Evolutionary conservation across 2,888 invertebrate genomes (phyloP).

Genomic region (Rhagonycha lutea): DNA sequence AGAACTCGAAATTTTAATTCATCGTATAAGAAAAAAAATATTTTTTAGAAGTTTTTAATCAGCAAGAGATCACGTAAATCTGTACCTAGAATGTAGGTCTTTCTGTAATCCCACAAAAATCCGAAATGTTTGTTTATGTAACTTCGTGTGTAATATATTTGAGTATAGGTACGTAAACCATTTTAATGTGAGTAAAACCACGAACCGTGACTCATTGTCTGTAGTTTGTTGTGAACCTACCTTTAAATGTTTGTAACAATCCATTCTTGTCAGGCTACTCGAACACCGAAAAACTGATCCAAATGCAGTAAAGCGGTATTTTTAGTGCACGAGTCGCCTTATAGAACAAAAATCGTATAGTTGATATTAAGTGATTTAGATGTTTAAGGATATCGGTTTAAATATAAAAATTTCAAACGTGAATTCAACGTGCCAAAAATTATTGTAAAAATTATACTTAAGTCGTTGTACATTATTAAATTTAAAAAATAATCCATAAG

Average conservation of each 20-base stretch:
- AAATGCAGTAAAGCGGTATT: neutral
- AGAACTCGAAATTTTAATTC: conserved; percentile 57
- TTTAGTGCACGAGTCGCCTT: neutral
- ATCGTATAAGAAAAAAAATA: conserved; percentile 25
- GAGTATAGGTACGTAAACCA: neutral
- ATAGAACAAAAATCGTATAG: neutral
- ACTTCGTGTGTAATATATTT: neutral
- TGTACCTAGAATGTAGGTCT: too few relatives aligned
- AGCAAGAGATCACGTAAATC: neutral
- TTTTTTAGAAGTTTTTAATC: conserved; percentile 14
- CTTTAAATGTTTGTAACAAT: neutral
- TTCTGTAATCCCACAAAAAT: too few relatives aligned
- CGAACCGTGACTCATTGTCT: neutral
- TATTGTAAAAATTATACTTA: neutral
- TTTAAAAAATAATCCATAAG: neutral
- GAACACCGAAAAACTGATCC: neutral
- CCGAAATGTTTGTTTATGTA: neutral
- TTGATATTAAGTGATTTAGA: neutral
- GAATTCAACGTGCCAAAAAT: conserved; percentile 25
- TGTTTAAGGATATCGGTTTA: neutral
- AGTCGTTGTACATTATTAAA: neutral
- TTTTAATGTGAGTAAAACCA: neutral
- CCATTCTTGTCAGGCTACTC: neutral
- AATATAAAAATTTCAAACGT: conserved; percentile 8
- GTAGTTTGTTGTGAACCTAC: neutral